Percentiles rank a stretch among this genome's conserved stretches.
Conservation (phyloP, 1,140 invertebrate species). For the Sitophilus oryzae region DNA sequence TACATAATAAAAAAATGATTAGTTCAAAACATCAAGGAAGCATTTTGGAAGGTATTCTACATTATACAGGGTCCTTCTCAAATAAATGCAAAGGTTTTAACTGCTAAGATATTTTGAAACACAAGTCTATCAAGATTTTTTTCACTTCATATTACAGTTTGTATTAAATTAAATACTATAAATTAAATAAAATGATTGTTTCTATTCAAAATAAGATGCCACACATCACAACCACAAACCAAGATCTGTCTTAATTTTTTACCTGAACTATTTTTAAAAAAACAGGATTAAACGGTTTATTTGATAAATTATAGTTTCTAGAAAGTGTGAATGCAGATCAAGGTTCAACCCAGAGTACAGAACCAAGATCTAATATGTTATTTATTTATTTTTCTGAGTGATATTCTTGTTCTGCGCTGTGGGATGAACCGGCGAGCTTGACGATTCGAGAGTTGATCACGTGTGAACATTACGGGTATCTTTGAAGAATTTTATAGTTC, state of each 20-base stretch:
- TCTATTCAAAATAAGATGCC: too few relatives aligned
- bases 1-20: too few relatives aligned
- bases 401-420: not conserved
- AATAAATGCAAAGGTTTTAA: too few relatives aligned
- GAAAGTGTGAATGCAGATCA: not conserved
- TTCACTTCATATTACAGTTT: too few relatives aligned
- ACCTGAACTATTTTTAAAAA: not conserved
- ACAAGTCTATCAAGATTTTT: too few relatives aligned
- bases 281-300: not conserved
- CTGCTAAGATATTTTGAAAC: too few relatives aligned
- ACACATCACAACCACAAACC: too few relatives aligned
- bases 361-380: not conserved
- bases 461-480: constrained; percentile 1
- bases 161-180: too few relatives aligned
- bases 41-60: too few relatives aligned
- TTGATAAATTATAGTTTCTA: constrained; percentile 1
- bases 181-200: too few relatives aligned
- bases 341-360: constrained; percentile 2
- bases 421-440: not conserved
- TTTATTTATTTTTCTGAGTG: not conserved
- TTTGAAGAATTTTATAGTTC: not conserved
- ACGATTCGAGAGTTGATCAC: not conserved
- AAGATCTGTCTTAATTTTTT: not conserved
- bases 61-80: too few relatives aligned
- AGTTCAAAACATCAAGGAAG: too few relatives aligned